Conservation (phyloP, 1,140 invertebrate species). For the Bombus confusus region DNA sequence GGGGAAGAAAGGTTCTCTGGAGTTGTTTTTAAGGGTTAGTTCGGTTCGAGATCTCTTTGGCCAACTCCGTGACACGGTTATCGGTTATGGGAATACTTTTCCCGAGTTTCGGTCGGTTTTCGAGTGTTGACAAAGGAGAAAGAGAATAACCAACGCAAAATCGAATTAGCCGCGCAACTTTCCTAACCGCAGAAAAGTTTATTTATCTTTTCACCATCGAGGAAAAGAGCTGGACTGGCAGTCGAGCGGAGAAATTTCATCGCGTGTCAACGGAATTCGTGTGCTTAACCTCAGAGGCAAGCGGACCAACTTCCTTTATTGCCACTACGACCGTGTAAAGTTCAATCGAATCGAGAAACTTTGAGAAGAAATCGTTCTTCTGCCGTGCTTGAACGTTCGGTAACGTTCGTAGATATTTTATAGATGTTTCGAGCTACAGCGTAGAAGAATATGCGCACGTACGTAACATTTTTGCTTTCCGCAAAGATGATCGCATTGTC, state of each 20-base stretch:
- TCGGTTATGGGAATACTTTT: constrained; percentile 34
- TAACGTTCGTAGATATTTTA: neutral
- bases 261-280: constrained; percentile 2
- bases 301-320: constrained; percentile 13
- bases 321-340: neutral
- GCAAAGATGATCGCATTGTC: too few species aligned
- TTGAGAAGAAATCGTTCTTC: neutral
- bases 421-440: neutral
- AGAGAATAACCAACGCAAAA: neutral
- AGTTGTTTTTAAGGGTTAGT: neutral
- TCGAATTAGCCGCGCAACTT: constrained; percentile 34
- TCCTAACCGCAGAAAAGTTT: neutral
- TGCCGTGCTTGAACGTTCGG: neutral
- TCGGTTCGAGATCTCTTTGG: neutral
- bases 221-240: neutral
- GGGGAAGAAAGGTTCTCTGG: neutral
- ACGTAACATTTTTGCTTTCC: too few species aligned
- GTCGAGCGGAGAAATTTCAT: neutral
- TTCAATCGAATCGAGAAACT: constrained; percentile 16
- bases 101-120: neutral
- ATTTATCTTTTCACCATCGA: neutral
- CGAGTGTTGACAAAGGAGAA: constrained; percentile 30
- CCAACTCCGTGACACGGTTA: constrained; percentile 24
- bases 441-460: neutral
- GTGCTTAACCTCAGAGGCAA: neutral